Evolutionary conservation across 2,113 vertebrate species (phyloP).

Genomic region (Bostrychus sinensis): DNA sequence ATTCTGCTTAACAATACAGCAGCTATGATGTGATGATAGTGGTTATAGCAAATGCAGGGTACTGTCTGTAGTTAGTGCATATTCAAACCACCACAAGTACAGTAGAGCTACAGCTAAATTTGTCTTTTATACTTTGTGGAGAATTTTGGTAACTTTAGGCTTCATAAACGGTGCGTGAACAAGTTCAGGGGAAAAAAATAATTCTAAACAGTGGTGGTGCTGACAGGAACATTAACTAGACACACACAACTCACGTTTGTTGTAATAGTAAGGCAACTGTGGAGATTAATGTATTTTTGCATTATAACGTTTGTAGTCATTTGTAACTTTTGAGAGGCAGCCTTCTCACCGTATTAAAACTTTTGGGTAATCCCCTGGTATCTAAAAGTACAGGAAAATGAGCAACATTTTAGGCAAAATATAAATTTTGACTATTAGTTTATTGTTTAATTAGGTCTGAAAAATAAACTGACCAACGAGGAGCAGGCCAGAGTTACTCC

Average conservation of each 20-base stretch:
- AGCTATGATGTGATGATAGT: no score
- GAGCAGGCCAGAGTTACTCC: not conserved
- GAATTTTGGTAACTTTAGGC: no score
- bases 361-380: slow-evolving; percentile 58
- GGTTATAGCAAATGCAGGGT: no score
- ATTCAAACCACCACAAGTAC: no score
- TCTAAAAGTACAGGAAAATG: slow-evolving; percentile 32
- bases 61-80: no score
- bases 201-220: not conserved
- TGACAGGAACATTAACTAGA: slow-evolving; percentile 51
- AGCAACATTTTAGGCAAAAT: slow-evolving; percentile 23
- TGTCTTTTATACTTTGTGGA: no score
- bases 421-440: slow-evolving; percentile 14
- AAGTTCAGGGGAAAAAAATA: no score
- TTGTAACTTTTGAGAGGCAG: slow-evolving; percentile 43
- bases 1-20: no score
- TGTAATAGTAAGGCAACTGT: slow-evolving; percentile 48
- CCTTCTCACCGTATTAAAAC: slow-evolving; percentile 30
- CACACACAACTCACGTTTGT: slow-evolving; percentile 52
- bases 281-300: slow-evolving; percentile 57
- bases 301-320: slow-evolving; percentile 61
- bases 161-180: no score
- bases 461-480: slow-evolving; percentile 11
- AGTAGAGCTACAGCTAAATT: no score
- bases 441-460: slow-evolving; percentile 36